Conservation (phyloP, 2,113 vertebrate genomes). For the Nothocercus julius region DNA sequence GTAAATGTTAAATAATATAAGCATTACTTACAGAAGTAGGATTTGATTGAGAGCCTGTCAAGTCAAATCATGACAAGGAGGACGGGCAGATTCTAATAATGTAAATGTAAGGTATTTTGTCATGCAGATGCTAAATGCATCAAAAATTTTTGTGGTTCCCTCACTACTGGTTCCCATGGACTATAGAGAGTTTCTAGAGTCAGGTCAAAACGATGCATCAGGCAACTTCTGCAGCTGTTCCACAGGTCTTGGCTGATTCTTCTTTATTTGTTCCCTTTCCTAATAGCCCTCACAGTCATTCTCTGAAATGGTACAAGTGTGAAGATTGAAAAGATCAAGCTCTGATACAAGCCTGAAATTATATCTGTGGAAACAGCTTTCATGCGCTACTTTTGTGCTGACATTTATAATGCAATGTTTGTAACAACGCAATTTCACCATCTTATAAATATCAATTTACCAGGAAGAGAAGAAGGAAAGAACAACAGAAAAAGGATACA, state of each 20-base stretch:
- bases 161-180: not conserved
- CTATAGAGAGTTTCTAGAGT: not conserved
- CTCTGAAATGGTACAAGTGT: constrained; percentile 36
- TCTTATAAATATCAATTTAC: constrained; percentile 78
- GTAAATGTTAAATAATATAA: not conserved
- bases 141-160: not conserved
- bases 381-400: constrained; percentile 50
- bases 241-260: not conserved
- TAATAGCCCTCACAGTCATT: not conserved
- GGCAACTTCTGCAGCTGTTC: not conserved
- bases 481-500: not conserved
- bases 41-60: not conserved
- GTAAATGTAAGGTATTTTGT: not conserved
- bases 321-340: constrained; percentile 39
- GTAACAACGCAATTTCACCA: constrained; percentile 69
- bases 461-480: constrained; percentile 47
- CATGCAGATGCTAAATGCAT: not conserved
- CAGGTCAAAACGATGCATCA: not conserved
- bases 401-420: constrained; percentile 61
- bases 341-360: constrained; percentile 49
- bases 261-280: not conserved
- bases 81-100: not conserved
- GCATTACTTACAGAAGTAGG: not conserved
- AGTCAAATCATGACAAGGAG: not conserved
- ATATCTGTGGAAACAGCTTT: constrained; percentile 57